Conservation (phyloP, 2,888 invertebrate genomes). For the Harmothoe impar region DNA sequence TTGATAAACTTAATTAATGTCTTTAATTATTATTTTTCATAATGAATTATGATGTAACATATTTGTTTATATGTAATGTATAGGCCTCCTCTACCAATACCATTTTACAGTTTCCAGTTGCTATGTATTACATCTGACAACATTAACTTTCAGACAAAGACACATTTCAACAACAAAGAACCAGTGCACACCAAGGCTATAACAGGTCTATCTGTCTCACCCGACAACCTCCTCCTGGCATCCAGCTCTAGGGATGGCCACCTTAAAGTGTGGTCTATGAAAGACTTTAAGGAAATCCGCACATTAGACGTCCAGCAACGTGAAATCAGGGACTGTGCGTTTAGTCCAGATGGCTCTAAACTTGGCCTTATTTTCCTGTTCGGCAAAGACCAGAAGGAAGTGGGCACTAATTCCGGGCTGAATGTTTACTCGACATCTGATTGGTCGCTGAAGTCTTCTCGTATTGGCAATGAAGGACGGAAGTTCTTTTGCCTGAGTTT, state of each 20-base stretch:
- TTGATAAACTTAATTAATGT: no score
- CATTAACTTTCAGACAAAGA: background rate
- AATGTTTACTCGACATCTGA: conserved; percentile 32
- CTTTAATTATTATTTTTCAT: no score
- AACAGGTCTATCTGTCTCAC: conserved; percentile 62
- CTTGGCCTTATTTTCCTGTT: background rate
- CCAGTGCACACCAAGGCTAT: conserved; percentile 49
- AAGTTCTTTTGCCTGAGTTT: conserved; percentile 16
- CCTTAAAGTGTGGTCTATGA: background rate
- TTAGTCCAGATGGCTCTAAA: background rate
- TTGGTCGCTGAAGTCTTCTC: conserved; percentile 19
- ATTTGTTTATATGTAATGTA: no score
- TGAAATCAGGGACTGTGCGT: background rate
- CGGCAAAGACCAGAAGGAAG: background rate
- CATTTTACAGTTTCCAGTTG: no score
- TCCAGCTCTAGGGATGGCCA: conserved; percentile 42
- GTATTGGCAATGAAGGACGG: background rate
- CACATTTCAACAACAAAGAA: background rate
- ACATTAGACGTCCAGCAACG: background rate
- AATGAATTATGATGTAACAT: no score
- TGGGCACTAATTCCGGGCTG: background rate
- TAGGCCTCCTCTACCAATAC: no score
- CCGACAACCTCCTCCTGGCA: conserved; percentile 56
- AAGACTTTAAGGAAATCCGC: background rate
- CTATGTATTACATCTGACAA: no score